Base-by-base conservation (phyloP, 2,113 vertebrate genomes). In the Dromas ardeola region DNA sequence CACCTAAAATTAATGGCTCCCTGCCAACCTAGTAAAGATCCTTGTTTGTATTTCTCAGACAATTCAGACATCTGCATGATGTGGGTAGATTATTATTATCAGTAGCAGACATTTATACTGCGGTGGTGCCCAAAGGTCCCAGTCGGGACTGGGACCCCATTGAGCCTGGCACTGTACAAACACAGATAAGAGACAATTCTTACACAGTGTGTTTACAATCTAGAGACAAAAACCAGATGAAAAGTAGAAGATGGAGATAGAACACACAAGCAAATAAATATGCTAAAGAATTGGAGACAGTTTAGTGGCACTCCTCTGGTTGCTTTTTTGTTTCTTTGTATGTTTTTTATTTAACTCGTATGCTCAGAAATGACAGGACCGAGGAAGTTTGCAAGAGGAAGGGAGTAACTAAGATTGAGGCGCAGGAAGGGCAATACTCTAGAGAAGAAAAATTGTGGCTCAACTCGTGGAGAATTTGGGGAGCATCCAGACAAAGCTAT, bases 101-200 rank as follows among this genome's bases (percentile, higher is more conserved):
- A 96, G 95, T 82, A 96, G 90, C 87, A 97, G 94, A 96, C 93
- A 96, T 95, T 95, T 95, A 95, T 83, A 88, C 69, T 49, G 74
- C 52, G 55, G 78, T 78, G 94, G 89, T 95, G 95, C 95, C 96
- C 95, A 96, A 95, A 97, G 91, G 91, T 96, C 96, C 89, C 91
- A 90, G 85, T 43, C 7, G 0, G 81, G 95, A 94, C 79, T 0
- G 1, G 82, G 90, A 97, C 88, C 59, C 86, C 67, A 83, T 86
- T 95, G 90, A 97, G 94, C 81, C 91, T 95, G 96, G 95, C 78
- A 95, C 94, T 97, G 94, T 81, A 91, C 93, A 97, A 97, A 97
- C 94, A 95, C 43, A 95, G 96, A 97, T 97, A 97, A 96, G 91
- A 87, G 74, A 86, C 91, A 95, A 93, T 91, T 96, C 95, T 88